Base-by-base conservation (phyloP, 1,140 invertebrate species). In the Sweltsa coloradensis region DNA sequence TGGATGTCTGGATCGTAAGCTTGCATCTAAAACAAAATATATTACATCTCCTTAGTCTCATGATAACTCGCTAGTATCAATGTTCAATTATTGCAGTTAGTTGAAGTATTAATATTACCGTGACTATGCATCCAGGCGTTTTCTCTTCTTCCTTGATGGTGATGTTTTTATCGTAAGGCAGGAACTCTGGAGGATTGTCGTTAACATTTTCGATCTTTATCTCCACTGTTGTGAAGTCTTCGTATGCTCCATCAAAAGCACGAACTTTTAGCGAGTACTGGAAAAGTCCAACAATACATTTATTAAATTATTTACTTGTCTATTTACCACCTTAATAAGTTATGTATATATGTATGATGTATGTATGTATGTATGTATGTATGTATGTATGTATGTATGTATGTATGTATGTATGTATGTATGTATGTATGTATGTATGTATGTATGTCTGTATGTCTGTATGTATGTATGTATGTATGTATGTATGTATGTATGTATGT, bases 1-100 rank as follows among this genome's bases (percentile, higher is more conserved):
- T 74, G 76, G 37, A 89, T 85, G 61, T 91, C 88, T 0, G 88
- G 88, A 66, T 91, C 88, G 59, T 83, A 88, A 2, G 87, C 88
- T 66, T 70, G 75, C 53, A 78, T 70, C 76, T 80, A 34, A 31
- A 37, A 29, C 51, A 55, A 9, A 11, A 9, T 11, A 13, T 11
- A 9, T 13, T 11, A 11, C 39, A 40, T 40, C 16, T 40, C 18
- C 16, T n/a, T n/a, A n/a, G n/a, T n/a, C n/a, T n/a, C n/a, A n/a
- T n/a, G n/a, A n/a, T n/a, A n/a, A n/a, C n/a, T n/a, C n/a, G n/a
- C n/a, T n/a, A n/a, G n/a, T n/a, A n/a, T n/a, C n/a, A n/a, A n/a
- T n/a, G n/a, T n/a, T n/a, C n/a, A n/a, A n/a, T n/a, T n/a, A n/a
- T n/a, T n/a, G n/a, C n/a, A n/a, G n/a, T n/a, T 11, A 22, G 11